A percentile compares a stretch with the other conserved stretches of the same genome.
These are phyloP conservation scores for Cephalopachus bancanus DNA, from an alignment of 2,797 vertebrate species.

Conservation along the genomic window DNA sequence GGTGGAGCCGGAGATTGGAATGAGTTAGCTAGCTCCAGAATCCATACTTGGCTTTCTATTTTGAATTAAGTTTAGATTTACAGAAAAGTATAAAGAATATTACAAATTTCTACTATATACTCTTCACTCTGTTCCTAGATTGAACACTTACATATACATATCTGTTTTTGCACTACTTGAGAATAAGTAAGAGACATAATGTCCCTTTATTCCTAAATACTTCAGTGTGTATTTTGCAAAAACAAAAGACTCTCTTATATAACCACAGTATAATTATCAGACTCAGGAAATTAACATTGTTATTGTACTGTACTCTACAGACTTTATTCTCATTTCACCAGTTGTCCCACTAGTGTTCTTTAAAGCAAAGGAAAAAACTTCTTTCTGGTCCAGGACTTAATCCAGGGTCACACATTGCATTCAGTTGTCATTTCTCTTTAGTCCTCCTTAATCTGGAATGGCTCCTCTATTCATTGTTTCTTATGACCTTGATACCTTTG, in stretches of 20 bases:
- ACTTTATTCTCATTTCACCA: not conserved
- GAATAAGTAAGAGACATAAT: not conserved
- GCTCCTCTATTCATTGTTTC: not conserved
- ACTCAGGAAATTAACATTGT: not conserved
- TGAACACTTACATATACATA: not conserved
- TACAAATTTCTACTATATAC: too few relatives aligned
- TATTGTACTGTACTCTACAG: not conserved
- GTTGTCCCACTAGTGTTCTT: not conserved
- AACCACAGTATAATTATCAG: not conserved
- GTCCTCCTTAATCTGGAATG: not conserved
- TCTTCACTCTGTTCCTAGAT: not conserved
- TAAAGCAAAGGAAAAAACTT: not conserved
- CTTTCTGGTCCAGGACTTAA: not conserved
- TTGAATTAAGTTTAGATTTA: not conserved
- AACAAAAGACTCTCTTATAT: not conserved
- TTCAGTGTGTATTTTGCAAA: not conserved
- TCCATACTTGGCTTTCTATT: not conserved
- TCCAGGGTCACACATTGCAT: not conserved
- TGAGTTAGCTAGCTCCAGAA: not conserved
- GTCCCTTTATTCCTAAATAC: not conserved
- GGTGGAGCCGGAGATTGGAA: not conserved
- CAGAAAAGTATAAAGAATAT: not conserved
- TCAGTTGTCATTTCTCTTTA: not conserved
- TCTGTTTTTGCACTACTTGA: not conserved
- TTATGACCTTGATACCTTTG: not conserved